These are phyloP conservation scores for Geothlypis trichas DNA, from an alignment of 2,113 vertebrate species.

Conservation along the genomic window DNA sequence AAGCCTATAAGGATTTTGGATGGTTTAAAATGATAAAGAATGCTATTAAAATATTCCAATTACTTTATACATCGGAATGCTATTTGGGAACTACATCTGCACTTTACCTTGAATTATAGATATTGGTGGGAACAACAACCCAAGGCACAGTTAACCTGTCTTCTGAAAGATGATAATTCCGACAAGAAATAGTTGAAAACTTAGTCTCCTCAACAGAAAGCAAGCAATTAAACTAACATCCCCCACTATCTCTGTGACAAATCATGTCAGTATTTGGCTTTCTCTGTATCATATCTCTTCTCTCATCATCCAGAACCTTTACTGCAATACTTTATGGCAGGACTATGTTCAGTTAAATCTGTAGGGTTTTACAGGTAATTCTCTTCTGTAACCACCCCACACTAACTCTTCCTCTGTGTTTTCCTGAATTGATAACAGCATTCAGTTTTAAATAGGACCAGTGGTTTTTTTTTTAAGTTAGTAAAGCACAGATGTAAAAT, in stretches of 20 bases:
- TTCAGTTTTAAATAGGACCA: neutral
- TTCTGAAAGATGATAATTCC: neutral
- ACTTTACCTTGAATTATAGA: neutral
- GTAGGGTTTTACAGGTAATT: neutral
- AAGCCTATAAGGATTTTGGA: neutral
- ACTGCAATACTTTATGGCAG: neutral
- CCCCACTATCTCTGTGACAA: fast-evolving
- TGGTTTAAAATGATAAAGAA: neutral
- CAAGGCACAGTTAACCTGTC: neutral
- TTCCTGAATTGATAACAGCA: neutral
- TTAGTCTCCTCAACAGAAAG: neutral
- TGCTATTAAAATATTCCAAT: neutral
- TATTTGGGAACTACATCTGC: neutral
- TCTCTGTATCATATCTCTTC: neutral
- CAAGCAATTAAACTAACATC: neutral
- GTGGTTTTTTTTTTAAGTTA: neutral
- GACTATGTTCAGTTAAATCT: neutral
- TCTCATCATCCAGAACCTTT: neutral
- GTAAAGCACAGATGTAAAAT: neutral
- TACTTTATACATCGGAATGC: neutral
- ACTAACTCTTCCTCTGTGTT: neutral
- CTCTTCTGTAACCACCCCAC: neutral
- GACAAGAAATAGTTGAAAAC: neutral
- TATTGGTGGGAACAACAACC: neutral
- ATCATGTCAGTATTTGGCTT: neutral